Evolutionary conservation across 2,888 invertebrate genomes (phyloP).

Genomic region (Drosophila testacea): DNA sequence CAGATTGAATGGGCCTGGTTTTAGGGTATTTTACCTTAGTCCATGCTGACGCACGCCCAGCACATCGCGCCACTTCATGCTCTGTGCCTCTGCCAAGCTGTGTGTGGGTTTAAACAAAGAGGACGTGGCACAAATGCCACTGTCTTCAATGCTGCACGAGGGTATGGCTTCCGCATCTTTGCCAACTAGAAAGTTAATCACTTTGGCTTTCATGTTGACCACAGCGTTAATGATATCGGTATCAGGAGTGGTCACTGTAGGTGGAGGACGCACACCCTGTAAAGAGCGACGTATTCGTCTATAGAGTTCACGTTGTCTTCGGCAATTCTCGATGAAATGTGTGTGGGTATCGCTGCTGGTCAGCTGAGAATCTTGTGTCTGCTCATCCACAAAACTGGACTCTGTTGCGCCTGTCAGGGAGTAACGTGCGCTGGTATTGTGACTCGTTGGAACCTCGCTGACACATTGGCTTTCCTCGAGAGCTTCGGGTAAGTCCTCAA

Average conservation of each 20-base stretch:
- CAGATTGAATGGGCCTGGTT: neutral
- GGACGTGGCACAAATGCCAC: constrained; percentile 42
- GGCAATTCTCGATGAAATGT: constrained; percentile 75
- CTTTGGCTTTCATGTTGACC: constrained; percentile 86
- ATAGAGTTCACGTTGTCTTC: constrained; percentile 79
- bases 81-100: constrained; percentile 74
- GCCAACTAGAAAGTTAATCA: constrained; percentile 77
- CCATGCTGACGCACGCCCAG: constrained; percentile 89
- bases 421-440: constrained; percentile 50
- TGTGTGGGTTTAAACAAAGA: constrained; percentile 82
- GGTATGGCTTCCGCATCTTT: neutral
- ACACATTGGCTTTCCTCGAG: constrained; percentile 60
- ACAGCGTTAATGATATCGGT: constrained; percentile 89
- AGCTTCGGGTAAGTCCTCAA: constrained; percentile 58
- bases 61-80: constrained; percentile 87
- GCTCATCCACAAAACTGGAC: constrained; percentile 80
- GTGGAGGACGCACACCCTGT: constrained; percentile 91
- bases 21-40: constrained; percentile 87
- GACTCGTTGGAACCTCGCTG: constrained; percentile 33
- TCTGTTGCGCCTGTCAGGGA: constrained; percentile 75
- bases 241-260: constrained; percentile 89
- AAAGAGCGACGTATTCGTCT: constrained; percentile 87
- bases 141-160: constrained; percentile 44
- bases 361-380: constrained; percentile 62
- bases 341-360: constrained; percentile 44